Base-by-base conservation (phyloP, 2,797 vertebrate species). In the Enteromius mattozi region DNA sequence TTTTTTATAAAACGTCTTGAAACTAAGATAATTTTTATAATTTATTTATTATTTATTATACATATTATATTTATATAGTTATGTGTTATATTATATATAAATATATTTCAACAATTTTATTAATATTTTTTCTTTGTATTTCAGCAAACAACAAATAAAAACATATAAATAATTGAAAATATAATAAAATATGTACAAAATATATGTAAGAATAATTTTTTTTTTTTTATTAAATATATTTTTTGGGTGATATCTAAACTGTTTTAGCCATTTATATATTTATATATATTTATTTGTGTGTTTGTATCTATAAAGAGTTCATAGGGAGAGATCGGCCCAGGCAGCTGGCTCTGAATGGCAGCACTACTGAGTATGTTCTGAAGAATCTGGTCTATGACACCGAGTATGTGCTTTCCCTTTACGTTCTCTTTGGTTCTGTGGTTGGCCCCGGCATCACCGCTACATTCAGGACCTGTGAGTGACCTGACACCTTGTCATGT, bases 391-490 rank as follows among this genome's bases (percentile, higher is more conserved):
- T 92, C 81, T 93, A 96, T 3, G 95, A 97, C 82, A 97, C 97
- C 0, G 96, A 97, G 91, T 98, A 98, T 0, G 93, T 96, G 33
- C 94, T 98, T 65, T 96, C 96, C 0, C 93, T 97, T 17, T 97
- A 97, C 0, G 97, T 97, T 90, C 92, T 97, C 72, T 98, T 98
- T 49, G 95, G 96, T 27, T 92, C 94, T 0, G 88, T 92, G 5
- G 94, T 95, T 24, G 97, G 97, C 35, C 97, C 97, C 0, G 97
- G 97, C 0, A 92, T 98, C 92, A 93, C 94, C 0, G 96, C 94
- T 13, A 97, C 97, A 27, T 95, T 96, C 91, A 95, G 92, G 88
- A 97, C 97, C 0, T 96, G 97, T 98, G 93, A 96, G 97, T 93
- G 45, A 68, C 72, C 61, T 12, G 10, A n/a, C 61, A 40, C 33